Percentiles rank a stretch among this genome's conserved stretches.
Evolutionary conservation across 2,888 invertebrate species (phyloP).

Genomic region (Idaea aversata): DNA sequence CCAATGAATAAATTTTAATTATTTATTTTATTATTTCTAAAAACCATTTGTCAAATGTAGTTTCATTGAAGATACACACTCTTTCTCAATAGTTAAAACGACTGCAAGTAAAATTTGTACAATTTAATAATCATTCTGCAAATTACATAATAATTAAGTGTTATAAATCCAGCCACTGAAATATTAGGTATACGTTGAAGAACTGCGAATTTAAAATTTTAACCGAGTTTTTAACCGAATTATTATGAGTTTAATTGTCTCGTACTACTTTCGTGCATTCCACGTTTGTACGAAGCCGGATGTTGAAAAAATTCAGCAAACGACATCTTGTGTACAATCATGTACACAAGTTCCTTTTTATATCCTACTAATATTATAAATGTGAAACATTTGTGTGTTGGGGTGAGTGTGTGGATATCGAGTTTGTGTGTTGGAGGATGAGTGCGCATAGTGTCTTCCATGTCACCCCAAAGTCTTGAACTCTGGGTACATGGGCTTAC

Average conservation of each 20-base stretch:
- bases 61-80: no score
- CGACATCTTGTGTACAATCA: constrained; percentile 35
- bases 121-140: neutral
- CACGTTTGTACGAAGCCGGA: constrained; percentile 43
- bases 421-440: no score
- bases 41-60: no score
- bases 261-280: constrained; percentile 52
- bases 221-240: constrained; percentile 17
- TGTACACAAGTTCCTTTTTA: constrained; percentile 18
- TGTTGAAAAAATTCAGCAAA: constrained; percentile 47
- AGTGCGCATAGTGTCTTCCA: no score
- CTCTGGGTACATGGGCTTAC: no score
- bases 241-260: constrained; percentile 48
- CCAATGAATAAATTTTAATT: no score
- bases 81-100: no score
- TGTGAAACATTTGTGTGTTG: neutral
- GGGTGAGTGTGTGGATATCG: neutral
- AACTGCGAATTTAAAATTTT: constrained; percentile 8
- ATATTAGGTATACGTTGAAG: neutral
- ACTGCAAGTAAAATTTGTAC: neutral
- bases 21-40: no score
- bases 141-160: neutral
- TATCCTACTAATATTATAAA: neutral
- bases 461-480: no score
- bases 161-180: neutral